These are phyloP conservation scores for Entomyzon cyanotis DNA, from an alignment of 2,113 vertebrate species.

Conservation along the genomic window DNA sequence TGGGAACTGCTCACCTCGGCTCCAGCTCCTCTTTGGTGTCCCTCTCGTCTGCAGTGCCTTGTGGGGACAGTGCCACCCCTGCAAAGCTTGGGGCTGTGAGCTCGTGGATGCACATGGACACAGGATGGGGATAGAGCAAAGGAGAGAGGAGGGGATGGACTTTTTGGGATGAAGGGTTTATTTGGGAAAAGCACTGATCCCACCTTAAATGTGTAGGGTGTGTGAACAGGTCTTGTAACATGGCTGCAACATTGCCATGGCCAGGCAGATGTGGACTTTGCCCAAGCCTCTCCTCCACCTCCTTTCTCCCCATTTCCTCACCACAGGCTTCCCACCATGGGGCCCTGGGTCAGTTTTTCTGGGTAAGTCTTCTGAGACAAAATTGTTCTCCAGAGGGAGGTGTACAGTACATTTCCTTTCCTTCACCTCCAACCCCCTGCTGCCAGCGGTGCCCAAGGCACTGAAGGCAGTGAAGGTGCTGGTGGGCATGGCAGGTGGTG, in stretches of 20 bases:
- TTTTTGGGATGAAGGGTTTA: not conserved
- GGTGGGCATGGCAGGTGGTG: not conserved
- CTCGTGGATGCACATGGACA: accelerated
- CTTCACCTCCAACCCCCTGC: not conserved
- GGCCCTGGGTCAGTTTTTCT: not conserved
- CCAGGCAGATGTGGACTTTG: not conserved
- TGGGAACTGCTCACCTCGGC: not conserved
- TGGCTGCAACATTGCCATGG: not conserved
- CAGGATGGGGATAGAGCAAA: not conserved
- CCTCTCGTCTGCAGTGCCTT: not conserved
- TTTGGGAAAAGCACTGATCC: not conserved
- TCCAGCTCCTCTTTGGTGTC: not conserved
- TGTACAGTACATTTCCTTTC: not conserved
- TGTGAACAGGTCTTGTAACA: accelerated
- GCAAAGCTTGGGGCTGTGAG: not conserved
- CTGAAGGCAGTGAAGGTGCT: not conserved
- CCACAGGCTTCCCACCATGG: not conserved
- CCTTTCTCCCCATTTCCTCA: not conserved
- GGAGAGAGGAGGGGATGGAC: not conserved
- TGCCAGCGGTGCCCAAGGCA: accelerated
- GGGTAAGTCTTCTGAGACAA: not conserved
- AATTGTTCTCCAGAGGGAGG: not conserved
- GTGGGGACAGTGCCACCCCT: not conserved
- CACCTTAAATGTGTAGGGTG: accelerated
- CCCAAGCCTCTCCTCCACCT: not conserved